These are phyloP conservation scores for Carduelis carduelis DNA, from an alignment of 2,797 vertebrate species.

Conservation along the genomic window DNA sequence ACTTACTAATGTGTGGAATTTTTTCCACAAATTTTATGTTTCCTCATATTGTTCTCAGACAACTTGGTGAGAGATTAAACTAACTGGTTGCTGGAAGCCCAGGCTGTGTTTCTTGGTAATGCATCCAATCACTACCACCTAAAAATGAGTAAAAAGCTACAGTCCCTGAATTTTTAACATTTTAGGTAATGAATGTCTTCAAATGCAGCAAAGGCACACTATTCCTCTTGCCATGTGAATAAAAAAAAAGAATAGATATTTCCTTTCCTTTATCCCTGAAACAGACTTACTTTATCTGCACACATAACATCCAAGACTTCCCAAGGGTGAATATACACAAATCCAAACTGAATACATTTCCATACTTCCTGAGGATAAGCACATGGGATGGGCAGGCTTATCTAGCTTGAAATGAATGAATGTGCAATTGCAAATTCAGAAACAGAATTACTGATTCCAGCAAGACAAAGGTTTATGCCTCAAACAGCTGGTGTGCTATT, in stretches of 20 bases:
- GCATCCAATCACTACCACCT: not conserved
- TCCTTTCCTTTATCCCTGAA: not conserved
- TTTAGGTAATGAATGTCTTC: not conserved
- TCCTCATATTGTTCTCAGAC: not conserved
- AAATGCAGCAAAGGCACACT: not conserved
- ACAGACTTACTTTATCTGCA: not conserved
- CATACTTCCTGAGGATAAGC: not conserved
- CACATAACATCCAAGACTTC: not conserved
- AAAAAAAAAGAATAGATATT: not conserved
- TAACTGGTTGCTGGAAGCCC: not conserved
- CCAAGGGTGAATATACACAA: not conserved
- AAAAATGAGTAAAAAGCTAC: not conserved
- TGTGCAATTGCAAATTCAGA: not conserved
- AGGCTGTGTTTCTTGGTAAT: not conserved
- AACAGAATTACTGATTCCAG: not conserved
- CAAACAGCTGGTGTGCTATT: not conserved
- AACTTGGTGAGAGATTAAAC: not conserved
- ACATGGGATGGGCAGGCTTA: not conserved
- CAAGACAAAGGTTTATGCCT: not conserved
- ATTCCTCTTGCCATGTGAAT: not conserved
- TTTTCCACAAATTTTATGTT: not conserved
- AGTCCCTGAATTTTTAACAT: not conserved
- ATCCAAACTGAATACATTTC: not conserved
- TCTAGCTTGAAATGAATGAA: not conserved
- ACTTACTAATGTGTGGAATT: not conserved